Conservation (phyloP, 1,140 invertebrate genomes). For the Drosophila melanica region DNA sequence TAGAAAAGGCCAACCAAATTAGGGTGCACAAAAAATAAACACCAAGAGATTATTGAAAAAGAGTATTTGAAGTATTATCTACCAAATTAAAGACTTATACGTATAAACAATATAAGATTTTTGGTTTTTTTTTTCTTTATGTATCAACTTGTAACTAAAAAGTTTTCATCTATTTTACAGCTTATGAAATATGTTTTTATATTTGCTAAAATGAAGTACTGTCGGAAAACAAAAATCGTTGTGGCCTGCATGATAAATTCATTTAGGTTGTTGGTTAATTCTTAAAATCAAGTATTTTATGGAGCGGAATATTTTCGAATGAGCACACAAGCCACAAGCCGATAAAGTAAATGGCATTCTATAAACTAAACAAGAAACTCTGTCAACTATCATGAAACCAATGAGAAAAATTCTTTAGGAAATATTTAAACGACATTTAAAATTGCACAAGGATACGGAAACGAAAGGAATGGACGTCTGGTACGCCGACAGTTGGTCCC, state of each 20-base stretch:
- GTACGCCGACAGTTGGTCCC: constrained; percentile 6
- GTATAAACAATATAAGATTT: neutral
- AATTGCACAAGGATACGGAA: constrained; percentile 13
- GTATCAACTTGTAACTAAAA: too few species aligned
- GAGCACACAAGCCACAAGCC: neutral
- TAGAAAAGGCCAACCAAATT: neutral
- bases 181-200: too few species aligned
- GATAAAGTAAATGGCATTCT: neutral
- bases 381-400: constrained; percentile 26
- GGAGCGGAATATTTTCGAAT: neutral
- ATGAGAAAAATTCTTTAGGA: constrained; percentile 38
- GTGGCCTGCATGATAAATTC: neutral
- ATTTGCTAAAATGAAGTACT: neutral
- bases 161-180: too few species aligned
- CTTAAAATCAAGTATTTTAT: neutral
- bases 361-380: constrained; percentile 24
- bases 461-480: constrained; percentile 5
- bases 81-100: constrained; percentile 33
- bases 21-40: too few species aligned
- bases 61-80: neutral
- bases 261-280: neutral
- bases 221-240: neutral
- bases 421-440: constrained; percentile 30
- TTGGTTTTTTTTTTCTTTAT: neutral
- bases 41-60: neutral